Base-by-base conservation (phyloP, 2,113 vertebrate genomes). In the Zosterops hypoxanthus region DNA sequence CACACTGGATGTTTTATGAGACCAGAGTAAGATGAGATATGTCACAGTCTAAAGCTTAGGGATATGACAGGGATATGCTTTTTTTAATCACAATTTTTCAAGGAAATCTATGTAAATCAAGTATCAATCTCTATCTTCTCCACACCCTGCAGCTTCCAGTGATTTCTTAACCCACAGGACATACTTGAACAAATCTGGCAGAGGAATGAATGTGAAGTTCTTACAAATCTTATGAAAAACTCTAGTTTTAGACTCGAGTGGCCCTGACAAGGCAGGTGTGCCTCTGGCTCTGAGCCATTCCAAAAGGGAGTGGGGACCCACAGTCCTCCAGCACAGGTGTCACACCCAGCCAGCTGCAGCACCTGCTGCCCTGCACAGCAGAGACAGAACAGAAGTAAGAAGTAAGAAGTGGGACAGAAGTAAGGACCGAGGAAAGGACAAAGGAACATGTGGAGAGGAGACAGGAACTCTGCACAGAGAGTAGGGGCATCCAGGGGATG, bases 11-110 rank as follows among this genome's bases (percentile, higher is more conserved):
- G 34, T 47, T 92, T 89, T 66, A 73, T 80, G 44, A 80, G 59
- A 91, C 63, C 41, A 53, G 73, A 92, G 7, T 82, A 82, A 78
- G 22, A 83, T 71, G n/a, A 87, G 78, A n/a, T 76, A 70, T 31
- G 78, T 77, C 63, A 87, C 50, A 88, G 44, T 15, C 34, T 86
- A 88, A 81, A 50, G 88, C 77, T 90, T 52, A 71, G 72, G 3
- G 0, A 63, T 66, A 77, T 47, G 64, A 86, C 44, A 88, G 55
- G 21, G 83, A 50, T 57, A 63, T 92, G 33, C 8, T 15, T 90
- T 93, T 66, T 42, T 56, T 28, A 86, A 86, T 90, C 28, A 57
- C 68, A 71, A 26, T 47, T 86, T 94, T 87, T 61, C 60, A 93
- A 88, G 60, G 49, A 83, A 92, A 75, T 9, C 8, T 63, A 75